Evolutionary conservation across 2,113 vertebrate genomes (phyloP).

Genomic region (Thinocorus orbignyianus): DNA sequence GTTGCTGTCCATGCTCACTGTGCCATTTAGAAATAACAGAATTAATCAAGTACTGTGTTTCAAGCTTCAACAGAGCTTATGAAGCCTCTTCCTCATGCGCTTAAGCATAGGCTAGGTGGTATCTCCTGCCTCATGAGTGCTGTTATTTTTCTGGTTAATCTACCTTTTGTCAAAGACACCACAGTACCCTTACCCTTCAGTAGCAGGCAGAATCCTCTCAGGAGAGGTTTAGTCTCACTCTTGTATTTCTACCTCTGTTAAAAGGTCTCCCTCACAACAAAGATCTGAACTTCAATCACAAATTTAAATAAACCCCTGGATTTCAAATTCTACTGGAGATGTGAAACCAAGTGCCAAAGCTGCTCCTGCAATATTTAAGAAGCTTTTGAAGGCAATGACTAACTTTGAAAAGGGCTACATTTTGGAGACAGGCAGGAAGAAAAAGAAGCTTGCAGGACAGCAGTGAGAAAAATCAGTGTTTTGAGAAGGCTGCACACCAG

Average conservation of each 20-base stretch:
- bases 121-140: neutral
- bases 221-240: neutral
- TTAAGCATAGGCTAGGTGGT: neutral
- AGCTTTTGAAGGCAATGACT: neutral
- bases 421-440: neutral
- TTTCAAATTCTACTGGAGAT: neutral
- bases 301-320: neutral
- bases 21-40: neutral
- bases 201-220: neutral
- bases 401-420: neutral
- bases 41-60: neutral
- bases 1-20: neutral
- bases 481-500: neutral
- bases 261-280: neutral
- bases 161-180: neutral
- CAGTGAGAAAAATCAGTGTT: neutral
- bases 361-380: neutral
- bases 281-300: neutral
- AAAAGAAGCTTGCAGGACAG: neutral
- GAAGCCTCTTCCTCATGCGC: neutral
- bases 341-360: neutral
- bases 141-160: rapidly evolving
- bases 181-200: neutral
- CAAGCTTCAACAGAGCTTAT: neutral
- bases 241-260: neutral